Conservation (phyloP, 2,113 vertebrate genomes). For the Nannospalax galili region DNA sequence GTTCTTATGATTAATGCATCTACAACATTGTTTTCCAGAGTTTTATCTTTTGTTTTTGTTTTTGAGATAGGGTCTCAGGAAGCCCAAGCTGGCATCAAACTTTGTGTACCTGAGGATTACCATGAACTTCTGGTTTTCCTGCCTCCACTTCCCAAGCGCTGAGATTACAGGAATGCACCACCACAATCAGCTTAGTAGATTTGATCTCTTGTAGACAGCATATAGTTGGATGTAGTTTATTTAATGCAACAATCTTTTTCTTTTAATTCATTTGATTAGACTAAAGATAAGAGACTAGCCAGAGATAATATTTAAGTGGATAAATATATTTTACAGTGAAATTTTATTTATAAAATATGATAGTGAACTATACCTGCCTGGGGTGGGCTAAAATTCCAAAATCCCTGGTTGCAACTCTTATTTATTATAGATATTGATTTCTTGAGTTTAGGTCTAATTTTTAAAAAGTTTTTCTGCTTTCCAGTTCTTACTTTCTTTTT, state of each 20-base stretch:
- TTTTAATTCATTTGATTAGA: not conserved
- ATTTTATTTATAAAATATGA: not conserved
- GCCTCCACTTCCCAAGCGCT: not conserved
- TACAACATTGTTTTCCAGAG: too few species aligned
- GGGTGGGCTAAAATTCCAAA: not conserved
- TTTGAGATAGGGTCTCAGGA: not conserved
- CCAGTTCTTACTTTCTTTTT: not conserved
- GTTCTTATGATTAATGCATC: too few species aligned
- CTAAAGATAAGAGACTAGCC: not conserved
- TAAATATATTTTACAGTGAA: not conserved
- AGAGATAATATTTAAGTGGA: not conserved
- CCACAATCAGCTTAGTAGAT: not conserved
- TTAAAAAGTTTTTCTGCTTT: not conserved
- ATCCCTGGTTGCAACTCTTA: not conserved
- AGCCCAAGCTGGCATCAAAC: not conserved
- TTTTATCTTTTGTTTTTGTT: not conserved
- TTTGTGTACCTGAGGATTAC: too few species aligned
- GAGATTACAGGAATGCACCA: not conserved
- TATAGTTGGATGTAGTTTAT: not conserved
- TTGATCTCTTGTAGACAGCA: not conserved
- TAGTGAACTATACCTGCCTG: not conserved
- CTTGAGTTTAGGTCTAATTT: not conserved
- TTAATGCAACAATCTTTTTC: not conserved
- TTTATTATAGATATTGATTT: not conserved
- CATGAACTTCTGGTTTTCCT: too few species aligned